phyloP scores from a whole-genome alignment of 2,797 vertebrate genomes.

The Hapalemur alaotrensis region DNA sequence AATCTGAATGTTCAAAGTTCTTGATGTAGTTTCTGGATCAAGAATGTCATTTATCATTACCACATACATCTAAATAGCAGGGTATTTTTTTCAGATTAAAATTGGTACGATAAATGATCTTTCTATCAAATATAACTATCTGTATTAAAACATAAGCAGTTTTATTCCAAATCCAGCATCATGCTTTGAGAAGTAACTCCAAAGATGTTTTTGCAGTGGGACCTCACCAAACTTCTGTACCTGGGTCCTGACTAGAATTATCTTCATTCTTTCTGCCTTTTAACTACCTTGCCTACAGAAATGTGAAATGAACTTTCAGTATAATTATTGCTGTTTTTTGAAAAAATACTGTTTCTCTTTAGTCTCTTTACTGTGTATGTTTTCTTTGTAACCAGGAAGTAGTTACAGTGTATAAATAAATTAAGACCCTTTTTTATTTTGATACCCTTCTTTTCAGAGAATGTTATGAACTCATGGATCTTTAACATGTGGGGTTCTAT shows the following conservation, averaged over 20 bases:
- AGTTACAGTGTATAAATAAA: neutral
- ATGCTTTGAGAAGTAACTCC: neutral
- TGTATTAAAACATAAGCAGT: neutral
- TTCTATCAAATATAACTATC: neutral
- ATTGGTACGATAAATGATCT: neutral
- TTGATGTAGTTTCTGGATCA: neutral
- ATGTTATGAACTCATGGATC: neutral
- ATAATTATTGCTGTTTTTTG: neutral
- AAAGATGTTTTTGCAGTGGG: neutral
- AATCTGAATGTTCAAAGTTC: neutral
- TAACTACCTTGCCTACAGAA: neutral
- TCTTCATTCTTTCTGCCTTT: neutral
- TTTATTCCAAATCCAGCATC: neutral
- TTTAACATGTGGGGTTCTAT: neutral
- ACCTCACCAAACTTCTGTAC: neutral
- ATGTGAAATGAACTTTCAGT: neutral
- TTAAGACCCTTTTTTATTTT: neutral
- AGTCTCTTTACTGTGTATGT: neutral
- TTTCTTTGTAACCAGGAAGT: neutral
- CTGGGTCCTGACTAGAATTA: neutral
- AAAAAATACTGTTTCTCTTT: neutral
- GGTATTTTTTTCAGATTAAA: neutral
- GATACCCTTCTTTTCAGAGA: neutral
- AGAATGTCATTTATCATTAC: neutral
- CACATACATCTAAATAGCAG: neutral